phyloP scores from a whole-genome alignment of 2,797 vertebrate genomes.

The Pangasius larnaudii region DNA sequence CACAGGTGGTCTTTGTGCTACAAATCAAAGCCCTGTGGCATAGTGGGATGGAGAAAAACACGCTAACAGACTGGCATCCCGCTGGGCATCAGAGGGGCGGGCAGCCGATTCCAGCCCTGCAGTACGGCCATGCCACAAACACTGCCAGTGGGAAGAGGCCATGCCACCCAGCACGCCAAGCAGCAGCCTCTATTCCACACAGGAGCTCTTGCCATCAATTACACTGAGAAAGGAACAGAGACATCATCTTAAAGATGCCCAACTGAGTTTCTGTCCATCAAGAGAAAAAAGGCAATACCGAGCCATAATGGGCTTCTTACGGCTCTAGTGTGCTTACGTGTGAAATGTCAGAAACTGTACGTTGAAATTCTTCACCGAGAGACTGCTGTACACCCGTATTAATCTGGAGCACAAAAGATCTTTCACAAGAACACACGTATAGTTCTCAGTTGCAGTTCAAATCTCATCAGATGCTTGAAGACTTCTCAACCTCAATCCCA shows the following conservation, averaged over 20 bases:
- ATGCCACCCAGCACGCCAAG: slow-evolving; percentile 52
- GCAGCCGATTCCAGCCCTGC: slow-evolving; percentile 51
- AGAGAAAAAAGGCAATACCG: slow-evolving; percentile 30
- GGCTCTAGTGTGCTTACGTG: slow-evolving; percentile 33
- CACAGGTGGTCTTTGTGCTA: slow-evolving; percentile 59
- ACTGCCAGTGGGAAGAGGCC: slow-evolving; percentile 54
- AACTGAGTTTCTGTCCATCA: slow-evolving; percentile 47
- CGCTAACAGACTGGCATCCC: slow-evolving; percentile 54
- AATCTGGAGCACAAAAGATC: slow-evolving; percentile 20
- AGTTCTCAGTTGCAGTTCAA: not conserved
- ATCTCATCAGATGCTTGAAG: not conserved
- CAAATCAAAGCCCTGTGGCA: slow-evolving; percentile 57
- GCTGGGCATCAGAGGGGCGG: slow-evolving; percentile 54
- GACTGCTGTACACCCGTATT: slow-evolving; percentile 5
- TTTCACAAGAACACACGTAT: not conserved
- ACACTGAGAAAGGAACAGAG: slow-evolving; percentile 46
- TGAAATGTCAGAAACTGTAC: slow-evolving; percentile 36
- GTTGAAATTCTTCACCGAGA: not conserved
- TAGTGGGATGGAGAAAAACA: slow-evolving; percentile 49
- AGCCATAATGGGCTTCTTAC: slow-evolving; percentile 39
- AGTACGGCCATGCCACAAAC: slow-evolving; percentile 53
- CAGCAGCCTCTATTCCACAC: slow-evolving; percentile 49
- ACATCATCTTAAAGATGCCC: slow-evolving; percentile 48
- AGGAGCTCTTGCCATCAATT: slow-evolving; percentile 52
- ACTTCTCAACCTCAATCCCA: not conserved